Evolutionary conservation across 2,888 invertebrate species (phyloP), one percentile per base, ranked within the genome.

Genomic region (Cryptus viduatorius): DNA sequence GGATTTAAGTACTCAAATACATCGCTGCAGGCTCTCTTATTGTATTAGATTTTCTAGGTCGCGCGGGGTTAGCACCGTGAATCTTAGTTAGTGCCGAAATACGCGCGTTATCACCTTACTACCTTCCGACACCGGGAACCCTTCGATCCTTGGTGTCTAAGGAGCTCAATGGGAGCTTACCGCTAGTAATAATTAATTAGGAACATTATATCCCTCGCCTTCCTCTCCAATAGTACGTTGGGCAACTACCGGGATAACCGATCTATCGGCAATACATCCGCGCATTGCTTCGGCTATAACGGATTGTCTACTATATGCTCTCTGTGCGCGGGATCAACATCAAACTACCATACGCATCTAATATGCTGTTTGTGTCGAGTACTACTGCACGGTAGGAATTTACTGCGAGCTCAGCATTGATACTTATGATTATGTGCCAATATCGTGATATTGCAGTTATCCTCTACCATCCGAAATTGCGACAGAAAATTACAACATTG

Each of bases 111-210:
- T 73, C 59, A 42, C 61, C 73, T 61, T 19, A 56, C 19, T 46
- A 61, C 44, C 4, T 14, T 14, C 16, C 61, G 48, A 19, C 24
- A 59, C 46, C 46, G 61, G 31, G 48, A 46, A 46, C n/a, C 73
- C 72, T 73, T 46, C 29, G 61, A 73, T 59, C 46, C 46, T 31
- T 4, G 46, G 44, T 29, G 61, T 29, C 61, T 73, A 61, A 61
- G 59, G 61, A 31, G 31, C 59, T 73, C 73, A 16, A 31, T 61
- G 46, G 61, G 59, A 73, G 61, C 24, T 61, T 73, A 4, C 46
- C 46, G 73, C 61, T 61, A 61, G 29, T 61, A 61, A 61, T 75
- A 61, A 64, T 75, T 64, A 75, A 75, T 64, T 48, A 75, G 73
- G 29, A 61, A 64, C 73, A 64, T 29, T 64, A 46, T 48, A 75